Percentiles rank a stretch among this genome's conserved stretches.
phyloP scores from a whole-genome alignment of 2,888 invertebrate genomes.

The Dryomyza anilis region DNA sequence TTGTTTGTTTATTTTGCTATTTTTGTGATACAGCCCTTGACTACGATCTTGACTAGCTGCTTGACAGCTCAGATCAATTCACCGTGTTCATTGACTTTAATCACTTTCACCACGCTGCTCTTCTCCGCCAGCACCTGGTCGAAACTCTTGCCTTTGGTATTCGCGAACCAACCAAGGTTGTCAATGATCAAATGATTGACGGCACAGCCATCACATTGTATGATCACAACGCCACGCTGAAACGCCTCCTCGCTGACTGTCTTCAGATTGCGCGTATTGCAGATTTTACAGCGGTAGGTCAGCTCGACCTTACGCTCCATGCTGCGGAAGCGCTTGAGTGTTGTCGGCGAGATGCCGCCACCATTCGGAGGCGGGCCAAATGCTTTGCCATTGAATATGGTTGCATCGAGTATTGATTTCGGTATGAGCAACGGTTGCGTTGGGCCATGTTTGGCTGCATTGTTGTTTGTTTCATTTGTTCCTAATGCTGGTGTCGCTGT shows the following conservation, averaged over 20 bases:
- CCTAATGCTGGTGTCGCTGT: constrained; percentile 7
- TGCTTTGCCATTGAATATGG: constrained; percentile 46
- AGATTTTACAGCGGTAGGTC: constrained; percentile 55
- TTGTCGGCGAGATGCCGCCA: constrained; percentile 49
- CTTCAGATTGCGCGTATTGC: constrained; percentile 55
- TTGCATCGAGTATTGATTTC: constrained; percentile 50
- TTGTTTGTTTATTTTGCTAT: too few relatives aligned
- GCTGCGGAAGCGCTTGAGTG: constrained; percentile 48
- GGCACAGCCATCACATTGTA: constrained; percentile 57
- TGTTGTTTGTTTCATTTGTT: neutral
- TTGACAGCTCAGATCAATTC: constrained; percentile 51
- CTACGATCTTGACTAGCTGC: neutral
- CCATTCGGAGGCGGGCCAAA: constrained; percentile 32
- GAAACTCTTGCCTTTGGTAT: constrained; percentile 48
- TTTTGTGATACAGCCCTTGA: neutral
- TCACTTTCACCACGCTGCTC: constrained; percentile 47
- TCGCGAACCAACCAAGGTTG: constrained; percentile 54
- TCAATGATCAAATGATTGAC: constrained; percentile 56
- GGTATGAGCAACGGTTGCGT: constrained; percentile 47
- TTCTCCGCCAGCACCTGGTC: constrained; percentile 53
- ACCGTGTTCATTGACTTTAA: constrained; percentile 55
- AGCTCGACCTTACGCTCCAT: constrained; percentile 54
- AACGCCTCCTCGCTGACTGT: constrained; percentile 56
- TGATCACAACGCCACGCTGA: constrained; percentile 53
- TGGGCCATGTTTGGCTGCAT: constrained; percentile 30